These are phyloP conservation scores for Notothenia coriiceps DNA, from an alignment of 2,113 vertebrate genomes.

Conservation along the genomic window DNA sequence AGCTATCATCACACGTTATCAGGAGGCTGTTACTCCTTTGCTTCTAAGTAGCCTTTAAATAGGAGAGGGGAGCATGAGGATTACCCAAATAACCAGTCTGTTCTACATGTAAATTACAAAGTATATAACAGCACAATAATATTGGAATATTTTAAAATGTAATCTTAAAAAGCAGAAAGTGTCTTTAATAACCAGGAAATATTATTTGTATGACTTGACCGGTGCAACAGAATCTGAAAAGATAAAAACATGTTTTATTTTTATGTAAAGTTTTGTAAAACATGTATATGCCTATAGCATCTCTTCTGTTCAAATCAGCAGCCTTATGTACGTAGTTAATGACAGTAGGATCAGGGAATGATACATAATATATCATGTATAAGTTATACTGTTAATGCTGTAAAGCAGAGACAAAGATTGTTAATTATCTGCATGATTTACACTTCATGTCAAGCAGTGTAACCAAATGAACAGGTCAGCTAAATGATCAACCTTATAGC, in stretches of 20 bases:
- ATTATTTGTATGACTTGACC: not conserved
- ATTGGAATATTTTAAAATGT: not conserved
- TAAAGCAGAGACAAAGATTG: not conserved
- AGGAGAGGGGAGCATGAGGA: not conserved
- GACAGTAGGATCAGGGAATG: not conserved
- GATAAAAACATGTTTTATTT: not conserved
- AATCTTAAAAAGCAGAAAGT: not conserved
- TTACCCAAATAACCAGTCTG: not conserved
- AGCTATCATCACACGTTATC: not conserved
- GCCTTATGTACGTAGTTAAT: constrained; percentile 5
- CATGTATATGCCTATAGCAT: not conserved
- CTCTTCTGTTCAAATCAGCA: not conserved
- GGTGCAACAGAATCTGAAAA: not conserved
- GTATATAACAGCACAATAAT: not conserved
- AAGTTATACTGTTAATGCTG: not conserved
- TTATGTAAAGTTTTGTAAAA: not conserved
- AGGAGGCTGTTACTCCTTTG: not conserved
- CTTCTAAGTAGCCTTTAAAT: not conserved
- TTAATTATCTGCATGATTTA: not conserved
- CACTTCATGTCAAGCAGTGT: not conserved
- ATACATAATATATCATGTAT: not conserved
- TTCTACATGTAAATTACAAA: not conserved
- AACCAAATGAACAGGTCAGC: not conserved
- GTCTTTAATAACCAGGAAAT: not conserved
- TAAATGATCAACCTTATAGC: not conserved